A percentile compares a stretch with the other conserved stretches of the same genome.
phyloP scores from a whole-genome alignment of 2,888 invertebrate genomes.

The Molanna angustata region DNA sequence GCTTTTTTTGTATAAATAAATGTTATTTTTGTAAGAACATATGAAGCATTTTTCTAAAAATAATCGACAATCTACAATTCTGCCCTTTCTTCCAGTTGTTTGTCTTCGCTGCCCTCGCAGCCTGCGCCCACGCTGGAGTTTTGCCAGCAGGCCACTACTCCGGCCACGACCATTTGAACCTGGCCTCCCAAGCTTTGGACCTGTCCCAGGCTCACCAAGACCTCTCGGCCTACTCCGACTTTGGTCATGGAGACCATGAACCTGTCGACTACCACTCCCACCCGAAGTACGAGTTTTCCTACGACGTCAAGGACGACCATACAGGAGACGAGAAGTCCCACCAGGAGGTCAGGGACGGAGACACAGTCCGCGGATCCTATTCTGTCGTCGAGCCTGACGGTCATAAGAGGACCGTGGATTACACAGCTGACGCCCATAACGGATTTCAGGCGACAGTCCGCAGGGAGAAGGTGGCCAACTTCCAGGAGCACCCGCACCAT shows the following conservation, averaged over 20 bases:
- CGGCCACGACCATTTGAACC: constrained; percentile 13
- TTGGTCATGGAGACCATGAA: constrained; percentile 28
- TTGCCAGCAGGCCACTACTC: constrained; percentile 13
- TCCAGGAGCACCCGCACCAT: constrained; percentile 4
- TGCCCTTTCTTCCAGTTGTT: constrained; percentile 27
- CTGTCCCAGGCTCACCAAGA: constrained; percentile 3
- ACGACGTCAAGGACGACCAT: constrained; percentile 30
- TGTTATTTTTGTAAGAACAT: too few species aligned
- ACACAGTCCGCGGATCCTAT: constrained; percentile 26
- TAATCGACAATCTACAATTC: too few species aligned
- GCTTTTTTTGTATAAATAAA: too few species aligned
- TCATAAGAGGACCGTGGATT: constrained; percentile 31
- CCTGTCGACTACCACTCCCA: constrained; percentile 30
- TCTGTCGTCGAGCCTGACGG: constrained; percentile 29
- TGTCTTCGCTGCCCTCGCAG: constrained; percentile 22
- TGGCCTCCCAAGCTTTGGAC: constrained; percentile 7
- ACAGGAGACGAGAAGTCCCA: constrained; percentile 30
- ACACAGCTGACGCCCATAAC: constrained; percentile 28
- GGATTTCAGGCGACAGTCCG: constrained; percentile 30
- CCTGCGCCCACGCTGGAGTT: constrained; percentile 14
- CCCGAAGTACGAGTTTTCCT: constrained; percentile 30
- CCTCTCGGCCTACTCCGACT: constrained; percentile 20
- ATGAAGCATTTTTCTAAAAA: too few species aligned
- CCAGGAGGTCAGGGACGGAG: constrained; percentile 29
- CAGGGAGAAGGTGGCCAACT: constrained; percentile 25